phyloP scores from a whole-genome alignment of 1,140 invertebrate species.

The Drosophila ohnishii region DNA sequence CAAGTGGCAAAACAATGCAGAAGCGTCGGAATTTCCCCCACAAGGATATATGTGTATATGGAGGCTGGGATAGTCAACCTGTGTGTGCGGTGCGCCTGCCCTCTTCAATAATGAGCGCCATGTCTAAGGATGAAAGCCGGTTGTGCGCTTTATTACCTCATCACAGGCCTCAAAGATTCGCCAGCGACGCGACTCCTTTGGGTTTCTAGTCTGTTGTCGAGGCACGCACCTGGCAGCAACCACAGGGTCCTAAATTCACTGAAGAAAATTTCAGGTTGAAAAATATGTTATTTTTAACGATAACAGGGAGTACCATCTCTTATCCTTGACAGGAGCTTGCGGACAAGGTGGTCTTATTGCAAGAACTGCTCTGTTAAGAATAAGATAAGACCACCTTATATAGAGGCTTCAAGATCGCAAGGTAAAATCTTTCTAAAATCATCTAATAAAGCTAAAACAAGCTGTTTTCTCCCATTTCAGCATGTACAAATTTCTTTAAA shows the following conservation, averaged over 20 bases:
- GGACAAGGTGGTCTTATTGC: no score
- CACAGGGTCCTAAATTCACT: neutral
- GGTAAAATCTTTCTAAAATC: no score
- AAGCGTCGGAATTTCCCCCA: slow-evolving; percentile 68
- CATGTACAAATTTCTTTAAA: neutral
- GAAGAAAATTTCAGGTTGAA: neutral
- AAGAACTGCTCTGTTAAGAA: no score
- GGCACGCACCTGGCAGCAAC: slow-evolving; percentile 54
- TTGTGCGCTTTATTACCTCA: slow-evolving; percentile 46
- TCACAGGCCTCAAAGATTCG: slow-evolving; percentile 26
- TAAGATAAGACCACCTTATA: no score
- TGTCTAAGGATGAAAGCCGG: slow-evolving; percentile 66
- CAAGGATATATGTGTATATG: slow-evolving; percentile 18
- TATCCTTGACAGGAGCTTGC: no score
- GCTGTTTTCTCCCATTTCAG: neutral
- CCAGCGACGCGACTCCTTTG: neutral
- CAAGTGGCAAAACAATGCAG: slow-evolving; percentile 76
- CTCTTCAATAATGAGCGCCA: slow-evolving; percentile 76
- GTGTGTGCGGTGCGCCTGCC: slow-evolving; percentile 25
- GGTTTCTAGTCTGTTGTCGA: slow-evolving; percentile 23
- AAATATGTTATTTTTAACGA: neutral
- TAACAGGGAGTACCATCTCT: no score
- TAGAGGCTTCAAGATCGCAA: no score
- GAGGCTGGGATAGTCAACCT: slow-evolving; percentile 32
- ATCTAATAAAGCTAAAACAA: neutral